Conservation (phyloP, 2,113 vertebrate species). For the Scophthalmus maximus region DNA sequence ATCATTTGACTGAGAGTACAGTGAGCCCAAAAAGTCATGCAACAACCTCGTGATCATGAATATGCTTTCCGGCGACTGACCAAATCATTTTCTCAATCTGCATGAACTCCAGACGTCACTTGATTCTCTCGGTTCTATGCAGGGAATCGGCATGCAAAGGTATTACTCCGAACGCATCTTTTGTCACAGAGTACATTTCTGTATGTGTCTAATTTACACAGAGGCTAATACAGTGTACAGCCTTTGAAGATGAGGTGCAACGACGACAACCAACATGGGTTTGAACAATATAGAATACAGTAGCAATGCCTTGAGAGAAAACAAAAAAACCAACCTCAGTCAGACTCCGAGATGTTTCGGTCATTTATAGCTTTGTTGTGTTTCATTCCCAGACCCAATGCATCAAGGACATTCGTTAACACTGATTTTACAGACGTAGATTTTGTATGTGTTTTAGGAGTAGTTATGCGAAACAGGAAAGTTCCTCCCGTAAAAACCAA, state of each 20-base stretch:
- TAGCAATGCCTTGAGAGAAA: constrained; percentile 36
- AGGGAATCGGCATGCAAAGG: constrained; percentile 53
- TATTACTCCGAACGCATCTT: constrained; percentile 29
- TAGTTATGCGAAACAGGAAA: too few species aligned
- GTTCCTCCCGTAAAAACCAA: too few species aligned
- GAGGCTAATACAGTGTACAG: constrained; percentile 10
- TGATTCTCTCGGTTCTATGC: constrained; percentile 54
- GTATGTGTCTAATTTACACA: constrained; percentile 32
- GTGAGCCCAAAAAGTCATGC: constrained; percentile 60
- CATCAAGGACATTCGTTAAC: constrained; percentile 2
- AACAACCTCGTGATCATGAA: constrained; percentile 45
- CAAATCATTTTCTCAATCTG: constrained; percentile 34
- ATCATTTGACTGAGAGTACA: constrained; percentile 63
- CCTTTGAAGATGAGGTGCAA: constrained; percentile 27
- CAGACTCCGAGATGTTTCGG: constrained; percentile 62
- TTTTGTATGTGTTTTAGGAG: background rate
- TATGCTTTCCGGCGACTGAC: constrained; percentile 10
- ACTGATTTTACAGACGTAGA: background rate
- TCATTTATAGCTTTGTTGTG: too few species aligned
- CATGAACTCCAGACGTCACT: constrained; percentile 34
- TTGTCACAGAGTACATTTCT: constrained; percentile 35
- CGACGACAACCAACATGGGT: constrained; percentile 41
- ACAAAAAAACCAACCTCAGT: constrained; percentile 2
- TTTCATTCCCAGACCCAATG: too few species aligned
- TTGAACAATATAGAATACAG: constrained; percentile 50